These are phyloP conservation scores for Sebastes minor DNA, from an alignment of 2,797 vertebrate genomes.

Conservation along the genomic window DNA sequence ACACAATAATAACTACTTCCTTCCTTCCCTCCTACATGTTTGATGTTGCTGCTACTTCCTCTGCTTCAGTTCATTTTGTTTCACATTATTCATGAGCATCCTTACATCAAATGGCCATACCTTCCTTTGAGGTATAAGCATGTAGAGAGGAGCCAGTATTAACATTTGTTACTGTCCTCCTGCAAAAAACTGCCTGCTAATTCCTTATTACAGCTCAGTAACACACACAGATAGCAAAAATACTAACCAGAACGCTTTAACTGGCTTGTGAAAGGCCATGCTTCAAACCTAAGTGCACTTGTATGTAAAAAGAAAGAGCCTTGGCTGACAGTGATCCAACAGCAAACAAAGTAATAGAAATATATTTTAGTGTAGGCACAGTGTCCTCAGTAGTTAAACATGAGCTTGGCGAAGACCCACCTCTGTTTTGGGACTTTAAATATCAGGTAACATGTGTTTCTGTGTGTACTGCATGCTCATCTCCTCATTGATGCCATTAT, in stretches of 20 bases:
- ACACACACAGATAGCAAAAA: background rate
- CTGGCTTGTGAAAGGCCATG: background rate
- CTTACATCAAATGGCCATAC: conserved; percentile 1
- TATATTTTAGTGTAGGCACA: background rate
- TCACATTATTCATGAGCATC: conserved; percentile 24
- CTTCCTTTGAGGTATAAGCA: conserved; percentile 23
- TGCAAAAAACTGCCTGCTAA: background rate
- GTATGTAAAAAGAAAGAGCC: background rate
- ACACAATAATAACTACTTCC: conserved; percentile 28
- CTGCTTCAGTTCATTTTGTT: conserved; percentile 34
- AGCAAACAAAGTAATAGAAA: background rate
- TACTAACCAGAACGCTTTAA: conserved; percentile 42
- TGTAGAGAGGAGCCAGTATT: conserved; percentile 5
- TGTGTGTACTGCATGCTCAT: conserved; percentile 51
- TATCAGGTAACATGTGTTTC: conserved; percentile 66
- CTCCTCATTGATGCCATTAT: conserved; percentile 22
- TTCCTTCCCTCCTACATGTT: conserved; percentile 47
- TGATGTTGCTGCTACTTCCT: conserved; percentile 26
- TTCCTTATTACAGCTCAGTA: background rate
- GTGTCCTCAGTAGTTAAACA: conserved; percentile 23
- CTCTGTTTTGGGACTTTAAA: conserved; percentile 42
- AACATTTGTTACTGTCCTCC: background rate
- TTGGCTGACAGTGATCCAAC: conserved; percentile 1
- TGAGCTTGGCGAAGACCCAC: conserved; percentile 45
- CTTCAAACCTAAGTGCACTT: conserved; percentile 4